These are phyloP conservation scores for Chelonoidis abingdonii DNA, from an alignment of 2,113 vertebrate species.

Conservation along the genomic window DNA sequence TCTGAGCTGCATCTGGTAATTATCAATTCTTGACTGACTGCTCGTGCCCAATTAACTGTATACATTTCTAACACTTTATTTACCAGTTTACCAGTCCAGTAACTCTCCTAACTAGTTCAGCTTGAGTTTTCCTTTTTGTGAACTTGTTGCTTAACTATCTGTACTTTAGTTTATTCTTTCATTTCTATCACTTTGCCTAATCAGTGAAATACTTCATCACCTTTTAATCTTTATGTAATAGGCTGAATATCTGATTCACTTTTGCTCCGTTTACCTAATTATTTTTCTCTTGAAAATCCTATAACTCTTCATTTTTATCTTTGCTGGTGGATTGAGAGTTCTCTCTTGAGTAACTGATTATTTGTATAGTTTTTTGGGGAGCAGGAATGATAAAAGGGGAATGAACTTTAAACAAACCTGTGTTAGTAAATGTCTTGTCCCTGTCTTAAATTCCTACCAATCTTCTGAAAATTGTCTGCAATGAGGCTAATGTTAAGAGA, in stretches of 20 bases:
- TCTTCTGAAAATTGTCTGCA: background rate
- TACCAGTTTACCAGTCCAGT: background rate
- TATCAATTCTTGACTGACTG: constrained; percentile 53
- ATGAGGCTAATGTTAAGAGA: background rate
- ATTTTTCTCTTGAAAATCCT: background rate
- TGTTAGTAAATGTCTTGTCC: background rate
- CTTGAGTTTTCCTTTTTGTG: background rate
- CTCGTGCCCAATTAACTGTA: constrained; percentile 31
- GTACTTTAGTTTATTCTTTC: background rate
- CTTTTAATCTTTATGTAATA: background rate
- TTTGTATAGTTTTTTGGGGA: background rate
- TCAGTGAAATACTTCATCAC: background rate
- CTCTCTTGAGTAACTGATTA: background rate
- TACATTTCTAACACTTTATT: background rate
- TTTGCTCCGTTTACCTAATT: constrained; percentile 6
- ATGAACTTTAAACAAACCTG: background rate
- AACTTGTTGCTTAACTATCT: background rate
- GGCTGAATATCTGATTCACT: background rate
- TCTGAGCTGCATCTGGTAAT: constrained; percentile 71
- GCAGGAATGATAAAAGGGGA: background rate
- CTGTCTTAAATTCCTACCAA: background rate
- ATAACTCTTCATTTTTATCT: background rate
- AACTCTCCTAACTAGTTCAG: constrained; percentile 5
- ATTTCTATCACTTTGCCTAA: constrained; percentile 7
- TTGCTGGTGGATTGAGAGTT: background rate